Evolutionary conservation across 2,113 vertebrate genomes (phyloP).

Genomic region (Microcebus ravelobensis): DNA sequence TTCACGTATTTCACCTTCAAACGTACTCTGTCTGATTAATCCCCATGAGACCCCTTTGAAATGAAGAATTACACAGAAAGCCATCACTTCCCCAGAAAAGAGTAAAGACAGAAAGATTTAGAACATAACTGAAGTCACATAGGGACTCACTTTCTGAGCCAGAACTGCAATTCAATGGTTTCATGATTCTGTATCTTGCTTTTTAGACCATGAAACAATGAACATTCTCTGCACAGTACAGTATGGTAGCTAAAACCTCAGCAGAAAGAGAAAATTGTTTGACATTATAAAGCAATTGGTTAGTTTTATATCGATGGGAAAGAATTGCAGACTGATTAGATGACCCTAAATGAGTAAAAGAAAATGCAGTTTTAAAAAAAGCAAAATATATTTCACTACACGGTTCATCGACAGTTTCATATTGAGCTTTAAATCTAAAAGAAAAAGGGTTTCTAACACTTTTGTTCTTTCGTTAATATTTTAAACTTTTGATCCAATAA

Average conservation of each 20-base stretch:
- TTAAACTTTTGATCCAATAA: background rate
- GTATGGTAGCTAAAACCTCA: background rate
- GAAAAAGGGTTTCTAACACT: background rate
- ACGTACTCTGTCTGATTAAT: background rate
- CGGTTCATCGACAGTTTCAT: background rate
- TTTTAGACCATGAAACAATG: background rate
- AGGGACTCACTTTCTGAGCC: background rate
- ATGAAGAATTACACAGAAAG: background rate
- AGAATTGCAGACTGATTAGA: background rate
- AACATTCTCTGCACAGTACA: background rate
- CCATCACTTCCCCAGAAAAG: background rate
- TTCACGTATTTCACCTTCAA: conserved; percentile 39
- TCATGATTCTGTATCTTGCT: background rate
- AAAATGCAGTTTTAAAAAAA: background rate
- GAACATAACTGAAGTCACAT: background rate
- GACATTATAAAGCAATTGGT: background rate
- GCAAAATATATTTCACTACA: background rate
- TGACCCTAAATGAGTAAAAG: background rate
- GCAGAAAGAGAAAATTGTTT: background rate
- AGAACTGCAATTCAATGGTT: background rate
- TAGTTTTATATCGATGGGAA: background rate
- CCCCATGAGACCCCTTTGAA: background rate
- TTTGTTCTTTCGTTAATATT: conserved; percentile 1
- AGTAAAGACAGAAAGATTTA: background rate
- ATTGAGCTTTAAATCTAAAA: conserved; percentile 16